Conservation (phyloP, 2,113 vertebrate genomes). For the Lasiurus borealis region DNA sequence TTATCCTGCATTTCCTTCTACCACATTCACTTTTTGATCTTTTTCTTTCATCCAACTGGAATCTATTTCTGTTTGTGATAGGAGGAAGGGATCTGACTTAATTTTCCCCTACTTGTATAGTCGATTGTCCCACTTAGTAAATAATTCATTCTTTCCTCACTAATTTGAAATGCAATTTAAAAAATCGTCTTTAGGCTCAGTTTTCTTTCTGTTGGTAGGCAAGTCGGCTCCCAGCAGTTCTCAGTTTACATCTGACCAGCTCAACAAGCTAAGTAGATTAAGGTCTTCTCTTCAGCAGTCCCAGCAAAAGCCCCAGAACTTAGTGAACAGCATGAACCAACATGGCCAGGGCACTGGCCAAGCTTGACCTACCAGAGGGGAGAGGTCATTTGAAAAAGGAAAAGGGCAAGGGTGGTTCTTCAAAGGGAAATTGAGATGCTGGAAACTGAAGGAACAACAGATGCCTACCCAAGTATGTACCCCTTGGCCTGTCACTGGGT, state of each 20-base stretch:
- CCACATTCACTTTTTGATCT: conserved; percentile 11
- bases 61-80: conserved; percentile 16
- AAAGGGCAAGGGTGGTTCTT: background rate
- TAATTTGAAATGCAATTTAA: background rate
- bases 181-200: background rate
- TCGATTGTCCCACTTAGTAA: conserved; percentile 18
- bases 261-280: background rate
- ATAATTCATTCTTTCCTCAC: background rate
- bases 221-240: background rate
- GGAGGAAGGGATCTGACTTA: background rate
- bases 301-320: background rate
- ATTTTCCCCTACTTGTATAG: background rate
- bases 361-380: background rate
- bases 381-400: background rate
- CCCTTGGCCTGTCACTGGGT: background rate
- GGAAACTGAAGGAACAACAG: background rate
- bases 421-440: background rate
- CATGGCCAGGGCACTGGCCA: background rate
- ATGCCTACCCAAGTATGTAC: background rate
- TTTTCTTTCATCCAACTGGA: background rate
- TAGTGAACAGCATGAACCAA: no score
- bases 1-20: background rate
- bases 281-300: background rate
- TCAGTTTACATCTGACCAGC: background rate
- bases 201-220: background rate